phyloP scores from a whole-genome alignment of 2,113 vertebrate genomes.

The Myrmecophaga tridactyla region DNA sequence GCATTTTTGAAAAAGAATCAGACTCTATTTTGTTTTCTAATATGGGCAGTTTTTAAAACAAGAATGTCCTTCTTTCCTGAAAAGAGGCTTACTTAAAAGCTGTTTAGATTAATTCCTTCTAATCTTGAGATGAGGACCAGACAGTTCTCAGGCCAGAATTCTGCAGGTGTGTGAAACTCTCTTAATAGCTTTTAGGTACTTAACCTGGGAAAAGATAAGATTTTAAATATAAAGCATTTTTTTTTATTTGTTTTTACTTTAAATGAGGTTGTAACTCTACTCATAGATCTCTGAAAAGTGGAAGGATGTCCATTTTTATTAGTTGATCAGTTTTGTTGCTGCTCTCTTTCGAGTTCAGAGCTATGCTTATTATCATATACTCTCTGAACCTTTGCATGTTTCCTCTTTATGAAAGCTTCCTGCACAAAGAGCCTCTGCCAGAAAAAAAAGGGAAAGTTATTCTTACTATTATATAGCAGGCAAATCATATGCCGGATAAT shows the following conservation, averaged over 20 bases:
- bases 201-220: not conserved
- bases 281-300: not conserved
- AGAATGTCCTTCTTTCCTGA: not conserved
- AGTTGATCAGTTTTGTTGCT: not conserved
- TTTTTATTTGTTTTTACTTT: too few relatives aligned
- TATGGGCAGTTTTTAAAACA: not conserved
- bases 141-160: not conserved
- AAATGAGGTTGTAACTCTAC: not conserved
- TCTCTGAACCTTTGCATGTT: not conserved
- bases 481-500: not conserved
- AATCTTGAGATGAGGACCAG: not conserved
- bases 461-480: not conserved
- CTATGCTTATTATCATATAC: not conserved
- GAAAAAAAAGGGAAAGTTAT: not conserved
- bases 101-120: not conserved
- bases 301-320: not conserved
- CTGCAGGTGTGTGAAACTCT: not conserved
- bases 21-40: not conserved
- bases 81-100: not conserved
- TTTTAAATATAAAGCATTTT: slow-evolving; percentile 19
- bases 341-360: not conserved
- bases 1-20: not conserved
- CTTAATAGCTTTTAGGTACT: not conserved
- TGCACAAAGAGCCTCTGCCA: not conserved
- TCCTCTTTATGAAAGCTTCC: not conserved